phyloP scores from a whole-genome alignment of 30 jellyfish, hydroid and myxozoan species.

The Hydractinia echinata region DNA sequence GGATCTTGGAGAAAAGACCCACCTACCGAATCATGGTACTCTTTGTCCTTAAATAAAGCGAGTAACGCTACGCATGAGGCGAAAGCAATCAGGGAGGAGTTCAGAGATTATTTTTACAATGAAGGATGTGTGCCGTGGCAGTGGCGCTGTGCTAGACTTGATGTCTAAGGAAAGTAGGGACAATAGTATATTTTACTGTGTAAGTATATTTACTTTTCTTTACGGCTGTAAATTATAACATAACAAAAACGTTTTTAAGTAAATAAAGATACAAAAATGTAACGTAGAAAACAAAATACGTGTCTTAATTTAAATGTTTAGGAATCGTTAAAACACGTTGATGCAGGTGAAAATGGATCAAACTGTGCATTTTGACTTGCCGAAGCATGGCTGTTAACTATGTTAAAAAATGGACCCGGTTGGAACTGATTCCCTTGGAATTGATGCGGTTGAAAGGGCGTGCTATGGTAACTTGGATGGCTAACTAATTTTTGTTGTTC shows the following conservation, averaged over 20 bases:
- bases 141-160: background rate
- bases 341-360: no score
- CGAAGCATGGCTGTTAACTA: constrained; percentile 26
- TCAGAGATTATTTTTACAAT: background rate
- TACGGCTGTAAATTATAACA: no score
- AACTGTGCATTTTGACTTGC: constrained; percentile 18
- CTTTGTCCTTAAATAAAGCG: constrained; percentile 23
- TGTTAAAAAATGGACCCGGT: constrained; percentile 34
- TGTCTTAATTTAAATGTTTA: no score
- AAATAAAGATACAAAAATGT: no score
- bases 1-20: constrained; percentile 20
- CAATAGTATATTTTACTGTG: no score
- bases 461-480: constrained; percentile 19
- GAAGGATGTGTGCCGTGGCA: no score
- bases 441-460: constrained; percentile 22
- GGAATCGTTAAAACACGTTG: no score
- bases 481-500: constrained; percentile 15
- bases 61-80: background rate
- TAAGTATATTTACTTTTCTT: no score
- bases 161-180: no score
- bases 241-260: no score
- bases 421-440: constrained; percentile 39
- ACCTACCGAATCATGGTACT: constrained; percentile 35
- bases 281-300: no score
- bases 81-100: background rate